Conservation (phyloP, 2,888 invertebrate species). For the Leucania comma region DNA sequence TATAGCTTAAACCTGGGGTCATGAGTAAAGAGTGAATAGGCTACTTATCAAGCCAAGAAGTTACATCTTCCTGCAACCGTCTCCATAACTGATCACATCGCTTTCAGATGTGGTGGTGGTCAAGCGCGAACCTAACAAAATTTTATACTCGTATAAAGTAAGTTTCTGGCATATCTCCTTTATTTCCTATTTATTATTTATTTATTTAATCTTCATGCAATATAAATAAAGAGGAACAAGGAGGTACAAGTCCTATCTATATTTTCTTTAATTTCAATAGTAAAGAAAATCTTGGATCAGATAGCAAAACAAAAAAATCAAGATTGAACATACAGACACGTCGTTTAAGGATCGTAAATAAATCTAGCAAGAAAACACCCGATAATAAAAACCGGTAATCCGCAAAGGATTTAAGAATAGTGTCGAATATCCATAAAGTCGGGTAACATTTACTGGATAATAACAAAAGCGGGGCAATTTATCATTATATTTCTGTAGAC, state of each 20-base stretch:
- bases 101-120: too few species aligned
- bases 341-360: neutral
- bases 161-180: neutral
- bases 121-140: too few species aligned
- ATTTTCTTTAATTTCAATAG: too few species aligned
- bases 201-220: too few species aligned
- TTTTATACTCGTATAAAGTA: neutral
- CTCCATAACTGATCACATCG: too few species aligned
- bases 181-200: neutral
- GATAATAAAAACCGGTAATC: constrained; percentile 40
- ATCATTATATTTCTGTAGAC: constrained; percentile 64
- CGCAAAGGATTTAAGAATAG: constrained; percentile 44
- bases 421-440: constrained; percentile 54
- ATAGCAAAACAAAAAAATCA: neutral
- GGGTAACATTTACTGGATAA: constrained; percentile 43
- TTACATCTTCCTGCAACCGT: too few species aligned
- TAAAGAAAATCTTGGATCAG: neutral
- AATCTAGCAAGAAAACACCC: constrained; percentile 1
- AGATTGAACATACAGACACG: neutral
- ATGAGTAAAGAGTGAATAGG: too few species aligned
- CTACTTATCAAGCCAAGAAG: too few species aligned
- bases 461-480: constrained; percentile 60
- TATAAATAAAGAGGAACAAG: too few species aligned
- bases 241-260: too few species aligned
- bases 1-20: too few species aligned